Evolutionary conservation across 2,888 invertebrate species (phyloP), one percentile per base, ranked within the genome.

Genomic region (Polydrusus pterygomalis): DNA sequence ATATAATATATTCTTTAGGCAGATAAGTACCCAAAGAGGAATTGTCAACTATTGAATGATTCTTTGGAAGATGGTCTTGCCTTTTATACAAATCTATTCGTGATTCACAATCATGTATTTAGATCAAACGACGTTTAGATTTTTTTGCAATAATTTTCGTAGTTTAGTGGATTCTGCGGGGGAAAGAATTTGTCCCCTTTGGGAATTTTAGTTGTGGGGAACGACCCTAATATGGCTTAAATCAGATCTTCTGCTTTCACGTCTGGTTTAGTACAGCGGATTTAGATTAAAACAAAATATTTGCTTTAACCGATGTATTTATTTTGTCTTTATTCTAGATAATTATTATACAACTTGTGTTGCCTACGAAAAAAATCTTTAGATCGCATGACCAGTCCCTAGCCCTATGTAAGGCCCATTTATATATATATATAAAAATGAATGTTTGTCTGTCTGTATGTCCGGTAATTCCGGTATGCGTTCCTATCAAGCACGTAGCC

Each of bases 41-140:
- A 79, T 79, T 80, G 80, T 77, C 75, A 81, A 81, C 79, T 79
- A 79, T 81, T 84, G 86, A 86, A 85, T 87, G 86, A 85, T 84
- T 81, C 78, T 80, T 71, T 70, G 71, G 79, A 80, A 81, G 82
- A 83, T 81, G 78, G 73, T 65, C 72, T 71, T 79, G 60, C 81
- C 84, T 86, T 87, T 85, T 87, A 87, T 87, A 87, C 83, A 79
- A 82, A 85, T 83, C 81, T 81, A 82, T 84, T 85, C 87, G 87
- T 87, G 87, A 87, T 87, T 85, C 86, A 85, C 82, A 82, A 82
- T 82, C 84, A 84, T 86, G 85, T 84, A 87, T 86, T 86, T 85
- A 84, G 86, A 85, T 81, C 85, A 85, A 83, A 84, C 84, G 38
- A 68, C 70, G 71, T 20, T 69, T 67, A 70, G 70, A 75, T 65